Evolutionary conservation across 2,888 invertebrate species (phyloP).

Genomic region (Xestia c-nigrum): DNA sequence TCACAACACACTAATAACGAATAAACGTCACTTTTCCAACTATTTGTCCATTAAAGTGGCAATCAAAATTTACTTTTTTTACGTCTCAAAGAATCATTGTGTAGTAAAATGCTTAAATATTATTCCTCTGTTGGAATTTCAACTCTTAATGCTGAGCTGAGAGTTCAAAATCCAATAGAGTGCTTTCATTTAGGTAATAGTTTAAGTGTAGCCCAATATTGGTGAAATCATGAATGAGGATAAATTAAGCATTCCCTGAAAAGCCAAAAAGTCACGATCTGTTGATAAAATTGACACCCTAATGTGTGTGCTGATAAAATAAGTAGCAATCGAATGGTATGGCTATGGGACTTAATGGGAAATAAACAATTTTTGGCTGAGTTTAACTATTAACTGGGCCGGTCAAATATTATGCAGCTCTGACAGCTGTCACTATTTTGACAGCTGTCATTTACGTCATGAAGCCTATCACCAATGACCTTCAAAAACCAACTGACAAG

Average conservation of each 20-base stretch:
- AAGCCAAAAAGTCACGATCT: constrained; percentile 49
- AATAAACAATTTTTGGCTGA: no score
- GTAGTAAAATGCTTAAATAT: neutral
- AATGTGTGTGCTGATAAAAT: constrained; percentile 21
- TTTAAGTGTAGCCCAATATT: neutral
- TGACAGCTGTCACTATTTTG: no score
- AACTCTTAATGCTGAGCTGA: neutral
- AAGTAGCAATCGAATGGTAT: neutral
- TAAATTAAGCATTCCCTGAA: neutral
- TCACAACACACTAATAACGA: constrained; percentile 24
- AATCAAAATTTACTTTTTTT: constrained; percentile 31
- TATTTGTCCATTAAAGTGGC: constrained; percentile 26
- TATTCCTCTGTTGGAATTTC: neutral
- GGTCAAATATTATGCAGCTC: no score
- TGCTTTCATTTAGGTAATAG: neutral
- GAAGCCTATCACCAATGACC: no score
- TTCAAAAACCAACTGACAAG: no score
- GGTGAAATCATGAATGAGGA: neutral
- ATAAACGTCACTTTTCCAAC: constrained; percentile 10
- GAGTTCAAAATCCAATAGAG: neutral
- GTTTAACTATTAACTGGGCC: no score
- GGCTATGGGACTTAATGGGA: no score
- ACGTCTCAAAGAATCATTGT: constrained; percentile 29
- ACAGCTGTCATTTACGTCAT: no score
- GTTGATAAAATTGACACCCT: constrained; percentile 29